Percentiles rank a stretch among this genome's conserved stretches.
Evolutionary conservation across 2,797 vertebrate species (phyloP).

Genomic region (Oreortyx pictus): DNA sequence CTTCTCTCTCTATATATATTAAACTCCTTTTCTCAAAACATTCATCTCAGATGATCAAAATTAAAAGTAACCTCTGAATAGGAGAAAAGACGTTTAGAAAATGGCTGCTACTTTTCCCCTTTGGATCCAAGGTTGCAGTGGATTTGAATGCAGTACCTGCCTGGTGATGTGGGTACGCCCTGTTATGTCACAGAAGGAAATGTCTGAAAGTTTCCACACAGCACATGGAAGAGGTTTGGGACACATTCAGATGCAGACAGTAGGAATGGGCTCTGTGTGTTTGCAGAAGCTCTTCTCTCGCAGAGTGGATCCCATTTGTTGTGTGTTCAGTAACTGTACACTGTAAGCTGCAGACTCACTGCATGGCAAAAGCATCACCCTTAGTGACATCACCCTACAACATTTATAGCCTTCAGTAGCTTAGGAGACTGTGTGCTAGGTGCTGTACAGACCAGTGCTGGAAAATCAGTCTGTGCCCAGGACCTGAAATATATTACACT

Average conservation of each 20-base stretch:
- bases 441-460: neutral
- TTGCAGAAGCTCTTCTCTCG: neutral
- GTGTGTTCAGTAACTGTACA: neutral
- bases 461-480: neutral
- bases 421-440: neutral
- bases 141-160: slow-evolving; percentile 10
- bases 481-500: neutral
- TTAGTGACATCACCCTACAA: neutral
- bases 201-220: slow-evolving; percentile 41
- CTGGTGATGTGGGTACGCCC: slow-evolving; percentile 17
- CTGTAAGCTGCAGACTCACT: neutral
- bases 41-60: slow-evolving; percentile 21
- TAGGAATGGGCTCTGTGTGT: neutral
- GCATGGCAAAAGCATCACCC: neutral
- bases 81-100: neutral
- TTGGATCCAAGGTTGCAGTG: neutral
- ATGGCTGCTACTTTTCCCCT: neutral
- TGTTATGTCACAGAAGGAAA: neutral
- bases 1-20: neutral
- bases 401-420: neutral
- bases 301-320: neutral
- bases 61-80: neutral
- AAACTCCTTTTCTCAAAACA: neutral
- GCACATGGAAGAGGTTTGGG: neutral
- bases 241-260: neutral